Evolutionary conservation across 1,140 invertebrate species (phyloP), one percentile per base, ranked within the genome.

Genomic region (Nilaparvata lugens): DNA sequence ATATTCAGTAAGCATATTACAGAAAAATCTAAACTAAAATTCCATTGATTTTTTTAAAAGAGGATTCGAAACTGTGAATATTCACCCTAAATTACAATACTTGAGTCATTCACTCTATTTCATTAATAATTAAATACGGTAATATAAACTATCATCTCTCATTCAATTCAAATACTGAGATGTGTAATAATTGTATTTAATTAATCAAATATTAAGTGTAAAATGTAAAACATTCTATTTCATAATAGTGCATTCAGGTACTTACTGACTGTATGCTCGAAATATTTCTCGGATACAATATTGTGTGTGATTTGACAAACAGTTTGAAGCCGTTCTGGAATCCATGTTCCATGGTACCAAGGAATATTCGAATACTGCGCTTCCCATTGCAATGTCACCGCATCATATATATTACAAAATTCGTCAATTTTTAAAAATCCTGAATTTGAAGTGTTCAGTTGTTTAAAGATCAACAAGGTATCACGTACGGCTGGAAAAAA

Each of bases 351-450:
- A 60, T 76, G 76, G 71, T 85, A 91, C 88, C 88, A 91, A 0
- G 87, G 84, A 64, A 82, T 80, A 40, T 77, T 75, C 5, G 80
- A 77, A 55, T 81, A 78, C 69, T 86, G 83, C 42, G 79, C 78
- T 63, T 83, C 81, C 91, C 91, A 95, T 58, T 81, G 79, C 25
- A 93, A 75, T 58, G 82, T 81, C 35, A 79, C 76, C 11, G 82
- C 79, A 67, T 93, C 87, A 72, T 90, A 95, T 55, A 94, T 76
- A 48, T 81, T 79, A 43, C 86, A 81, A 73, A 94, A 93, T 75
- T 93, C 90, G 42, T 86, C 80, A 52, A 83, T 73, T 48, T 76
- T 83, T 7, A 94, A 71, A 4, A 74, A 74, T 2, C 88, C 88
- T 31, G 74, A 80, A 16, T 78, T 79, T 4, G 83, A 83, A 21